Percentiles rank a stretch among this genome's conserved stretches.
Conservation (phyloP, 2,888 invertebrate genomes). For the Thumatha senex region DNA sequence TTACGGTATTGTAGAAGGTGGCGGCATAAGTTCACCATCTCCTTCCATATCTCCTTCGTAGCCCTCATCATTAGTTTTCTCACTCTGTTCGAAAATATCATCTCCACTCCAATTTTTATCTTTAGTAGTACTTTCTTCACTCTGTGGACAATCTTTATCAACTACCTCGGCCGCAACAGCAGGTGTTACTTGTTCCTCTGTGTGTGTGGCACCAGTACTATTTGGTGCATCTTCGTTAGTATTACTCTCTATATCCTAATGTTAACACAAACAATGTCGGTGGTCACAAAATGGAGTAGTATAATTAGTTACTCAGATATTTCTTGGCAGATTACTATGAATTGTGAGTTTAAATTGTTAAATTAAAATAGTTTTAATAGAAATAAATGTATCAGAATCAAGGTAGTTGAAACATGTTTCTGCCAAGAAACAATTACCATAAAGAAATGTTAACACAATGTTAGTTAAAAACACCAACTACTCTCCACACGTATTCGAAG, state of each 20-base stretch:
- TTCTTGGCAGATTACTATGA: not conserved
- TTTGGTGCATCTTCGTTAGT: constrained; percentile 55
- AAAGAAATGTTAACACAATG: too few relatives aligned
- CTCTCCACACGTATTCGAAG: too few relatives aligned
- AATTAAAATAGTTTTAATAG: too few relatives aligned
- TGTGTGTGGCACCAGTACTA: constrained; percentile 24
- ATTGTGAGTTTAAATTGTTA: too few relatives aligned
- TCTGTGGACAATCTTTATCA: constrained; percentile 67
- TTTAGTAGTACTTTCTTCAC: constrained; percentile 39
- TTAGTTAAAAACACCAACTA: too few relatives aligned
- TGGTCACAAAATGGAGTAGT: constrained; percentile 2
- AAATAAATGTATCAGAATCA: too few relatives aligned
- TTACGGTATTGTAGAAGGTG: constrained; percentile 86
- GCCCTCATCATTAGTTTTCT: constrained; percentile 85
- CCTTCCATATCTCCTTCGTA: constrained; percentile 84
- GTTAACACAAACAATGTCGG: constrained; percentile 59
- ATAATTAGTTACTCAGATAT: not conserved
- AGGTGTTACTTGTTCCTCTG: constrained; percentile 30
- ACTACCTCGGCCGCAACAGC: constrained; percentile 39
- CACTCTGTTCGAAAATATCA: constrained; percentile 39
- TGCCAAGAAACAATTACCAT: too few relatives aligned
- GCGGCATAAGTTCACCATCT: constrained; percentile 93
- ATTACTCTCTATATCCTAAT: constrained; percentile 59
- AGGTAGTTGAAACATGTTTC: too few relatives aligned
- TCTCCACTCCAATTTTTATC: constrained; percentile 46